phyloP scores from a whole-genome alignment of 2,888 invertebrate genomes.

The Homarus gammarus region DNA sequence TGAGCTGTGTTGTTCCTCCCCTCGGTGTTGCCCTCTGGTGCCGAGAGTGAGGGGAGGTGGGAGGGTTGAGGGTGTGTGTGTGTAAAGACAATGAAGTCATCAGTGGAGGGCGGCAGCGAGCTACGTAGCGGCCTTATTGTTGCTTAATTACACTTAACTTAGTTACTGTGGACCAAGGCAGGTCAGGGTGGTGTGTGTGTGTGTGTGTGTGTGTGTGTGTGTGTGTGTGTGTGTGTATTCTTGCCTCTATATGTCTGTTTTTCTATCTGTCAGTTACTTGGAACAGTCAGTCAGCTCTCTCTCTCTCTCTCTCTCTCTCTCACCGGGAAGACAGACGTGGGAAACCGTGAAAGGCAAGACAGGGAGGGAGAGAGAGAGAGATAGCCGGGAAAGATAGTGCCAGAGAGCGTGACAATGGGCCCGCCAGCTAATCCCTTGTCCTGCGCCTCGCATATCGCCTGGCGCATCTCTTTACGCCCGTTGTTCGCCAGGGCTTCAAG shows the following conservation, averaged over 20 bases:
- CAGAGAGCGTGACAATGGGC: slow-evolving; percentile 1
- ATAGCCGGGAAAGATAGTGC: not conserved
- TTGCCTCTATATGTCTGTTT: not conserved
- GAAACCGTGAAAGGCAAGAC: not conserved
- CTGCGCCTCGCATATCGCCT: not conserved
- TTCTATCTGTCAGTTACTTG: not conserved
- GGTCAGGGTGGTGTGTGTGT: not conserved
- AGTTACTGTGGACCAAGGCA: not conserved
- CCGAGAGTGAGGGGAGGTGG: not conserved
- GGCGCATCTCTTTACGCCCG: not conserved
- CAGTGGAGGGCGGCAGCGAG: not conserved
- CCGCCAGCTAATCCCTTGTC: not conserved
- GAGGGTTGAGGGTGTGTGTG: not conserved
- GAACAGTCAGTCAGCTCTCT: no score
- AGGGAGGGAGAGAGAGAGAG: not conserved
- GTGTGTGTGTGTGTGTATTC: not conserved
- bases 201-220: no score
- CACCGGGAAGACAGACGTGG: not conserved
- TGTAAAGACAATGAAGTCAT: slow-evolving; percentile 43
- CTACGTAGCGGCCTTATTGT: not conserved
- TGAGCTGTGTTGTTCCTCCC: not conserved
- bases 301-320: not conserved
- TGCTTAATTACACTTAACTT: not conserved
- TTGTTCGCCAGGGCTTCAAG: not conserved
- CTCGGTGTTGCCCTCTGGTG: not conserved